Base-by-base conservation (phyloP, 2,888 invertebrate species). In the Agrotis puta region DNA sequence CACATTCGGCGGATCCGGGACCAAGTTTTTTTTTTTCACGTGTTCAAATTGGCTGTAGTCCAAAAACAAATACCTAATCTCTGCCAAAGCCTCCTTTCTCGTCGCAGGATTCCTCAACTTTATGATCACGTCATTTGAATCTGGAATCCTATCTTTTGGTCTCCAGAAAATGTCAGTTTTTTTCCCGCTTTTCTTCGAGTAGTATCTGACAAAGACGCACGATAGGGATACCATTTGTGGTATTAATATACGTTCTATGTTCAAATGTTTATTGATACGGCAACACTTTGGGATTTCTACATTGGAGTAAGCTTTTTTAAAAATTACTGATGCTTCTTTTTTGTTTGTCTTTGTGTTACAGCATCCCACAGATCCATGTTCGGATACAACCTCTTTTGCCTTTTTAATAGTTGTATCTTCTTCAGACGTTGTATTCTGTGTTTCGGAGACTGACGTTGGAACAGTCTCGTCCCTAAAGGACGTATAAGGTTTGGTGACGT, bases 191-290 rank as follows among this genome's bases (percentile, higher is more conserved):
- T n/a, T 0, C 0, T n/a, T 14, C 0, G 51, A 0, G 6, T 61
- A 73, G 20, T 77, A 22, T 45, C 76, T 64, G 0, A 68, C 62
- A 0, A 80, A 57, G 9, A 77, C 24, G 20, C 72, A 81, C 0
- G 82, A 79, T 1, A 84, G 63, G 0, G 85, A 72, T 3, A 77
- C 76, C 69, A 78, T 77, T 64, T 80, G 75, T 0, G 85, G 83
- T 7, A 74, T 64, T 13, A 83, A 63, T 0, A 83, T 22, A 4
- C 77, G 75, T 58, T 77, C 74, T 18, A 85, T 69, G 64, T 82
- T 82, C 22, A 76, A 81, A 73, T 53, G 14, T 39, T 69, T 47
- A 13, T 53, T 50, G 0, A 53, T 24, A 13, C 14, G 70, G 33
- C 47, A 81, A 63, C 18, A 20, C n/a, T 53, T 75, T 14, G 18